Conservation (phyloP, 2,113 vertebrate genomes). For the Lepus europaeus region DNA sequence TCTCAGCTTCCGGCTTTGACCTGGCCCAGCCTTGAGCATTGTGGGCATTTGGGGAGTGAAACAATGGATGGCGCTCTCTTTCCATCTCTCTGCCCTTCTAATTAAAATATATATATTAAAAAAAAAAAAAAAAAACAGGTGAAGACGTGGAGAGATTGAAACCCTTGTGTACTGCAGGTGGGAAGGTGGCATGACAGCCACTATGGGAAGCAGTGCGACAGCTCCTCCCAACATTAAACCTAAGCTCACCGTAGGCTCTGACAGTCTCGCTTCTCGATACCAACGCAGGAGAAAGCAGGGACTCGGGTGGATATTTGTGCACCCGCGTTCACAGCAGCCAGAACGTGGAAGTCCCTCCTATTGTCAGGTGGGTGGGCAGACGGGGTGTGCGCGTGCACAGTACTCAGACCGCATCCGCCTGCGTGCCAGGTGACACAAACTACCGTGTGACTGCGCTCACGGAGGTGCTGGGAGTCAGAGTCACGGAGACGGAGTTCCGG, state of each 20-base stretch:
- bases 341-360: neutral
- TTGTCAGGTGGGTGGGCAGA: neutral
- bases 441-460: neutral
- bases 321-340: no score
- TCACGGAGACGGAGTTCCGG: neutral
- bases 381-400: neutral
- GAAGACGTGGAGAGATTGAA: neutral
- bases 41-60: no score
- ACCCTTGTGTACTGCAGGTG: neutral
- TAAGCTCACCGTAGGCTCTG: neutral
- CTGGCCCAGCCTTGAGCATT: no score
- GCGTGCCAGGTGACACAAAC: neutral
- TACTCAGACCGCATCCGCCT: neutral
- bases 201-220: fast-evolving
- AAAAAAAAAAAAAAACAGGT: neutral
- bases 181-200: neutral
- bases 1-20: no score
- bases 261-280: neutral
- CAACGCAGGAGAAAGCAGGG: neutral
- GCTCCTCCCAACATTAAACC: neutral
- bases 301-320: neutral
- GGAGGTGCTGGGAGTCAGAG: fast-evolving
- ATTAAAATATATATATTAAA: no score
- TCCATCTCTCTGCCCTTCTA: no score
- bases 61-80: no score